phyloP scores from a whole-genome alignment of 2,797 vertebrate species.

The Mormyrops attenuatus region DNA sequence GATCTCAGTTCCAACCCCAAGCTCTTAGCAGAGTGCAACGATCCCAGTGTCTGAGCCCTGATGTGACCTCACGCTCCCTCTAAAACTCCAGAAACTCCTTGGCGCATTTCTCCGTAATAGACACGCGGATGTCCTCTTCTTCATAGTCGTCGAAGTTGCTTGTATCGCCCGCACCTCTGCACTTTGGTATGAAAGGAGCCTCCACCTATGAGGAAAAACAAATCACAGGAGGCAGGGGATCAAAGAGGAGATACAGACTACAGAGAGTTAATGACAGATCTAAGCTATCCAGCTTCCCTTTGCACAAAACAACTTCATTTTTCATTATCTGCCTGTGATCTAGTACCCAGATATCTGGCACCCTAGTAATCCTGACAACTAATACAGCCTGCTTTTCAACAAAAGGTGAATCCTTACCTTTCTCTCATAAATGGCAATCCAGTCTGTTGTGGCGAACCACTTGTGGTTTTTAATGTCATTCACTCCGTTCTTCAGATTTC shows the following conservation, averaged over 20 bases:
- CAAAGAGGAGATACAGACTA: neutral
- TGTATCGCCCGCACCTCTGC: conserved; percentile 95
- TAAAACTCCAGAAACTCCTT: conserved; percentile 99
- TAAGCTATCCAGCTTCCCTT: neutral
- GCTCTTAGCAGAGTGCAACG: conserved; percentile 93
- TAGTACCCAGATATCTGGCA: neutral
- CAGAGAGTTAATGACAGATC: neutral
- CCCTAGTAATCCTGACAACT: neutral
- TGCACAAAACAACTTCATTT: neutral
- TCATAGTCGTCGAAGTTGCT: conserved; percentile 99
- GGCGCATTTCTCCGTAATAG: conserved; percentile 93
- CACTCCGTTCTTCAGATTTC: conserved; percentile 98
- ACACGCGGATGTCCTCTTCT: conserved; percentile 96
- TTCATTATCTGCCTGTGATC: neutral
- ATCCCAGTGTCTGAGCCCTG: conserved; percentile 82
- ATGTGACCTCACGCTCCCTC: conserved; percentile 70
- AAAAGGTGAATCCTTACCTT: conserved; percentile 68
- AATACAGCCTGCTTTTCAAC: neutral
- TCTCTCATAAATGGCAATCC: conserved; percentile 98
- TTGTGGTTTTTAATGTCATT: conserved; percentile 99
- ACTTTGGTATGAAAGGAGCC: conserved; percentile 99
- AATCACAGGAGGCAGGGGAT: neutral
- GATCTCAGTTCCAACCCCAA: conserved; percentile 82
- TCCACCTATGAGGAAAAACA: conserved; percentile 71
- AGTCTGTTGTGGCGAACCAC: conserved; percentile 98